Percentiles rank a stretch among this genome's conserved stretches.
Evolutionary conservation across 2,797 vertebrate genomes (phyloP).

Genomic region (Botia kubotai): DNA sequence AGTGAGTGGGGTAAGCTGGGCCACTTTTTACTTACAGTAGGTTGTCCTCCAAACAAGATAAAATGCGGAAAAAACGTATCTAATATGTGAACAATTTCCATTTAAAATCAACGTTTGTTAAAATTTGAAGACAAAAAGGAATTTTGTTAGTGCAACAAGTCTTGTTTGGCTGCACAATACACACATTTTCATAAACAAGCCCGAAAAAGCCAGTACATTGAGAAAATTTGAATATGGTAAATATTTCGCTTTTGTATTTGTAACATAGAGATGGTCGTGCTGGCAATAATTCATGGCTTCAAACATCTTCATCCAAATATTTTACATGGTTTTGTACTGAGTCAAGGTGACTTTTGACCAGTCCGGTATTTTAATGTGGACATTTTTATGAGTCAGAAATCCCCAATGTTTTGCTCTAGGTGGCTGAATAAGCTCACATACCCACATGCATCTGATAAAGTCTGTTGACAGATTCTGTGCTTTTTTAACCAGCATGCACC

Average conservation of each 20-base stretch:
- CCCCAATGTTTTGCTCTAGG: background rate
- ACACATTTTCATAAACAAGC: no score
- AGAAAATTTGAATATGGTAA: no score
- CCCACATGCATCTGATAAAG: slow-evolving; percentile 11
- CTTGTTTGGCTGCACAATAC: no score
- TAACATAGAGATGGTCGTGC: no score
- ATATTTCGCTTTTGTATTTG: no score
- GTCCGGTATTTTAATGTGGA: slow-evolving; percentile 5
- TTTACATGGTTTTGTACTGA: background rate
- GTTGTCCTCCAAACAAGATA: background rate
- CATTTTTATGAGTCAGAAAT: slow-evolving; percentile 15
- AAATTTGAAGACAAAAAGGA: no score
- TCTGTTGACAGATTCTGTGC: background rate
- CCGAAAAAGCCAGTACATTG: no score
- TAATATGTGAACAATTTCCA: no score
- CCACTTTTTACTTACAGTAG: background rate
- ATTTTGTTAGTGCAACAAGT: no score
- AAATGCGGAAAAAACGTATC: background rate
- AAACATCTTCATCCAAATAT: no score
- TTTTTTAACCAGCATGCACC: background rate
- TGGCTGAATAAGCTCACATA: background rate
- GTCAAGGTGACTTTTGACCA: background rate
- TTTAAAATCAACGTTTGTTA: no score
- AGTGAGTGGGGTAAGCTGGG: background rate
- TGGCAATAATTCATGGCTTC: no score